These are phyloP conservation scores for Salticus scenicus DNA, from an alignment of 2,888 invertebrate species.

Conservation along the genomic window DNA sequence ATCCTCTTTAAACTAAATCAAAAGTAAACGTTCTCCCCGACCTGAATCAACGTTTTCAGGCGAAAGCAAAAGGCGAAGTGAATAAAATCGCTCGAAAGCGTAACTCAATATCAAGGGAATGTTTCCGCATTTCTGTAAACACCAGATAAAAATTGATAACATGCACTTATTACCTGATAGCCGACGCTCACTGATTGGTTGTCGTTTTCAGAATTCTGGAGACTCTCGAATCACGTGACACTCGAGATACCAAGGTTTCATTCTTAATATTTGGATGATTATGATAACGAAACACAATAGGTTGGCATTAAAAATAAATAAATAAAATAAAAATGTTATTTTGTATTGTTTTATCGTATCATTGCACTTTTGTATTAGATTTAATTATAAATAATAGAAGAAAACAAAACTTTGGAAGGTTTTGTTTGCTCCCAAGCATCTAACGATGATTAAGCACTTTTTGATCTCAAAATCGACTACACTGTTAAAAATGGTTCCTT, in stretches of 20 bases:
- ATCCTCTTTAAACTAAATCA: background rate
- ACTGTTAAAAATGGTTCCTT: too few relatives aligned
- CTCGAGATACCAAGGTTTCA: background rate
- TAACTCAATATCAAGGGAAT: background rate
- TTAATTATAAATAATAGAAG: too few relatives aligned
- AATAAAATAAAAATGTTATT: too few relatives aligned
- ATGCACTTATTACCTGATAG: background rate
- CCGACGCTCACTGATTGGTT: background rate
- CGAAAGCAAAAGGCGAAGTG: background rate
- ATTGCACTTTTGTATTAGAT: too few relatives aligned
- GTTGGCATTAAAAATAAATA: too few relatives aligned
- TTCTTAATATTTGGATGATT: background rate
- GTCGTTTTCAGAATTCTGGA: background rate
- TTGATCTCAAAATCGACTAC: too few relatives aligned
- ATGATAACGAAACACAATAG: background rate
- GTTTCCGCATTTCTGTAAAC: conserved; percentile 21
- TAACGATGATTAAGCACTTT: too few relatives aligned
- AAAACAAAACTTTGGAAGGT: too few relatives aligned
- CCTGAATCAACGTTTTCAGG: background rate
- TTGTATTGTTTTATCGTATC: too few relatives aligned
- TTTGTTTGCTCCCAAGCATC: too few relatives aligned
- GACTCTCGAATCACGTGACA: background rate
- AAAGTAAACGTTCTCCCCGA: background rate
- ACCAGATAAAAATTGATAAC: conserved; percentile 2
- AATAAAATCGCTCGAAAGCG: background rate